These are phyloP conservation scores for Cyprinus carpio DNA, from an alignment of 2,113 vertebrate genomes.

Conservation along the genomic window DNA sequence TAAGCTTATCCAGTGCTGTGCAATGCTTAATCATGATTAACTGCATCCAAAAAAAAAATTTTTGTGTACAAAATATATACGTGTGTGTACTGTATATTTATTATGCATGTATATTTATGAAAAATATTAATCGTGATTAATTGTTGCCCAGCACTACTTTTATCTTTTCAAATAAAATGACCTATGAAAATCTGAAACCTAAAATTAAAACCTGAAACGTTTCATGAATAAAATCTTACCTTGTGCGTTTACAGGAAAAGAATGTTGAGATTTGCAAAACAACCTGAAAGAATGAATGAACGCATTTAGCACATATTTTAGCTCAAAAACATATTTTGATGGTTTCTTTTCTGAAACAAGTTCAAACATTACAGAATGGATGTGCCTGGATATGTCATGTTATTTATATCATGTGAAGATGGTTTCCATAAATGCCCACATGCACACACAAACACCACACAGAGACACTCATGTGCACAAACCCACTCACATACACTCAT, in stretches of 20 bases:
- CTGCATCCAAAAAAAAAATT: no score
- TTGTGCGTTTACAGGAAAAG: neutral
- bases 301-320: neutral
- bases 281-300: neutral
- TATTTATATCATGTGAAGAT: neutral
- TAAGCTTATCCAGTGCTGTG: no score
- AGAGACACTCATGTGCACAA: conserved; percentile 5
- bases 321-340: neutral
- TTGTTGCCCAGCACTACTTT: no score
- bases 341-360: neutral
- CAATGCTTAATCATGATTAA: no score
- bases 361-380: neutral
- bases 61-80: no score
- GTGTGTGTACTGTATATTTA: no score
- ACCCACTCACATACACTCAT: neutral
- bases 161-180: neutral
- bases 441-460: neutral
- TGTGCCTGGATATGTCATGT: neutral
- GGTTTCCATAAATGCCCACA: neutral
- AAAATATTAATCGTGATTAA: no score
- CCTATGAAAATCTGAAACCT: neutral
- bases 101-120: no score
- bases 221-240: neutral
- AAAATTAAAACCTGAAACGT: neutral
- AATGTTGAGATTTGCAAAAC: neutral